These are phyloP conservation scores for Hydractinia echinata DNA, from an alignment of 30 jellyfish, hydroid and myxozoan genomes.

Conservation along the genomic window DNA sequence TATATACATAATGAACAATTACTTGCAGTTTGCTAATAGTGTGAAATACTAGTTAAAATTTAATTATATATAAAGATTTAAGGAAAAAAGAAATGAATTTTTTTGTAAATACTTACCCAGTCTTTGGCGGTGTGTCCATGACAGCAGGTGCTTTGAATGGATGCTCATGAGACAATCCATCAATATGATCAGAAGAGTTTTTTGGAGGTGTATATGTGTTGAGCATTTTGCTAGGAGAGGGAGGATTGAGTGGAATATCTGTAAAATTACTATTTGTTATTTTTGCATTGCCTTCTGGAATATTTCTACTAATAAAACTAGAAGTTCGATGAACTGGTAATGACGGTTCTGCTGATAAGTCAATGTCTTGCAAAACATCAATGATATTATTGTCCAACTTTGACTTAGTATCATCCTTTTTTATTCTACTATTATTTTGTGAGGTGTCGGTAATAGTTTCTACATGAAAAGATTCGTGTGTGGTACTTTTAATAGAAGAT, in stretches of 20 bases:
- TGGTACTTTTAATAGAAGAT: conserved; percentile 29
- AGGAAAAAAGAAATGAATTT: neutral
- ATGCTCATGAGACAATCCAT: conserved; percentile 24
- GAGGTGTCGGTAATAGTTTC: neutral
- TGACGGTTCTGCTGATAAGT: neutral
- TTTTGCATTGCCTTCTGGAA: conserved; percentile 1
- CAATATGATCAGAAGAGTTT: neutral
- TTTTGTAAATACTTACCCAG: conserved; percentile 34
- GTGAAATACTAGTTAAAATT: too few species aligned
- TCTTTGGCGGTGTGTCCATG: conserved; percentile 65
- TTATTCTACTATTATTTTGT: neutral
- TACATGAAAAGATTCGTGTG: conserved; percentile 1
- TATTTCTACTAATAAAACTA: neutral
- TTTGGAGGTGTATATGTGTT: conserved; percentile 74
- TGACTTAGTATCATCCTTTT: neutral
- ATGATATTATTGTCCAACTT: neutral
- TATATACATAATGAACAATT: too few species aligned
- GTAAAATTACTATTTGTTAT: conserved; percentile 58
- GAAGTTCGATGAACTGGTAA: neutral
- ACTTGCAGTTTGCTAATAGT: too few species aligned
- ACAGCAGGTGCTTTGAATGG: conserved; percentile 57
- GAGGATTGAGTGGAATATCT: conserved; percentile 72
- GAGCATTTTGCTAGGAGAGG: conserved; percentile 34
- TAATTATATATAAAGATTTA: too few species aligned
- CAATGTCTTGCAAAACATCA: conserved; percentile 29